Conservation (phyloP, 1,140 invertebrate species). For the Zaprionus vittiger region DNA sequence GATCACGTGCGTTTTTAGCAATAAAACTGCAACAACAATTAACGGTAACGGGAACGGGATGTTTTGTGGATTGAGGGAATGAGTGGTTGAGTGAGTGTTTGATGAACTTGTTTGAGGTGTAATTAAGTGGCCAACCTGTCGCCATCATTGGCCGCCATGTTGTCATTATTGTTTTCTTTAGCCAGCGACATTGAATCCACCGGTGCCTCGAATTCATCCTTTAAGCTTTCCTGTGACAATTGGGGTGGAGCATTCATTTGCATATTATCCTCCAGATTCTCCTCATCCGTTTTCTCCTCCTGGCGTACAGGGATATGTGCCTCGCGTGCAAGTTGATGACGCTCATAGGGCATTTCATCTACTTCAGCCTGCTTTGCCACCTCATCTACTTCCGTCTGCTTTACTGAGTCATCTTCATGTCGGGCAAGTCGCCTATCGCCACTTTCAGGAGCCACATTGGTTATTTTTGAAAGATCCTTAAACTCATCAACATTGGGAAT, state of each 20-base stretch:
- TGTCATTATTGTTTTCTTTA: conserved; percentile 10
- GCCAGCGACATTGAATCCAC: background rate
- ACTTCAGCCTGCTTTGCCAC: conserved; percentile 8
- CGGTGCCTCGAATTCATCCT: conserved; percentile 20
- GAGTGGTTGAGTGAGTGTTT: background rate
- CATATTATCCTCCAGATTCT: conserved; percentile 8
- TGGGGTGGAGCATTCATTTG: conserved; percentile 15
- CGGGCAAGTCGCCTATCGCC: background rate
- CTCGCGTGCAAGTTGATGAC: conserved; percentile 23
- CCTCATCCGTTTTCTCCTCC: conserved; percentile 2
- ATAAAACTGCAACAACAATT: conserved; percentile 52
- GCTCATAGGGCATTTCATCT: conserved; percentile 26
- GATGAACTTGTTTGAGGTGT: background rate
- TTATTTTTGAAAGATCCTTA: conserved; percentile 21
- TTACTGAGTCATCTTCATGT: background rate
- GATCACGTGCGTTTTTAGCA: conserved; percentile 55
- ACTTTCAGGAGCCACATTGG: conserved; percentile 7
- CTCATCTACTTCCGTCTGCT: background rate
- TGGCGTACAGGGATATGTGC: conserved; percentile 3
- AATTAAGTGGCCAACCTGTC: conserved; percentile 59
- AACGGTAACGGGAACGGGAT: background rate
- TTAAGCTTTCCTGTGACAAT: background rate
- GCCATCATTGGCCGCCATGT: conserved; percentile 30
- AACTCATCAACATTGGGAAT: conserved; percentile 12
- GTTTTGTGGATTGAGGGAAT: background rate